phyloP scores from a whole-genome alignment of 2,113 vertebrate species.

The Orthonyx spaldingii region DNA sequence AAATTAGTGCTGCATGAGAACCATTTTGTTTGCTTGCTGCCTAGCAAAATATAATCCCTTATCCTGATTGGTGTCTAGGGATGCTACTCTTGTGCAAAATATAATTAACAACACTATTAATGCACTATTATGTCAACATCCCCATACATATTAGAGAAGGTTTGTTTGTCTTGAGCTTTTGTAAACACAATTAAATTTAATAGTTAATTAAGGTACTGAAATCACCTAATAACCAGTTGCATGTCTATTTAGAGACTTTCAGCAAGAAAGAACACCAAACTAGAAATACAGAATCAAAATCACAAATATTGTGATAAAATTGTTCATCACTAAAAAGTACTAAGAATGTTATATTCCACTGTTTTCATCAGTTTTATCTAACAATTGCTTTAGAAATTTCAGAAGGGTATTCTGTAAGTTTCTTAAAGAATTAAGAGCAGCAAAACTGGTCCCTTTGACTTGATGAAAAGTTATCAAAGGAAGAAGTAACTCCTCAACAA shows the following conservation, averaged over 20 bases:
- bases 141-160: neutral
- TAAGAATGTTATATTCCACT: neutral
- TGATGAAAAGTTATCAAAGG: neutral
- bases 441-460: neutral
- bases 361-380: neutral
- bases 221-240: neutral
- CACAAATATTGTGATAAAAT: neutral
- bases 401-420: neutral
- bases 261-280: neutral
- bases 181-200: neutral
- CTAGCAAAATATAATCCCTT: neutral
- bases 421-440: neutral
- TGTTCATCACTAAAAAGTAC: neutral
- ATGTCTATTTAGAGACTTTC: neutral
- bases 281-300: neutral
- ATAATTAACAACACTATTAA: slow-evolving; percentile 9
- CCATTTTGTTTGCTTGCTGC: neutral
- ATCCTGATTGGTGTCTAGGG: neutral
- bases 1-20: neutral
- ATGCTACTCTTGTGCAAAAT: neutral
- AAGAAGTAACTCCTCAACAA: neutral
- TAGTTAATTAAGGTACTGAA: neutral
- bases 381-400: neutral
- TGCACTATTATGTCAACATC: neutral
- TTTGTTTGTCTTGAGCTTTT: neutral